phyloP scores from a whole-genome alignment of 2,113 vertebrate species.

The Marmota flaviventris region DNA sequence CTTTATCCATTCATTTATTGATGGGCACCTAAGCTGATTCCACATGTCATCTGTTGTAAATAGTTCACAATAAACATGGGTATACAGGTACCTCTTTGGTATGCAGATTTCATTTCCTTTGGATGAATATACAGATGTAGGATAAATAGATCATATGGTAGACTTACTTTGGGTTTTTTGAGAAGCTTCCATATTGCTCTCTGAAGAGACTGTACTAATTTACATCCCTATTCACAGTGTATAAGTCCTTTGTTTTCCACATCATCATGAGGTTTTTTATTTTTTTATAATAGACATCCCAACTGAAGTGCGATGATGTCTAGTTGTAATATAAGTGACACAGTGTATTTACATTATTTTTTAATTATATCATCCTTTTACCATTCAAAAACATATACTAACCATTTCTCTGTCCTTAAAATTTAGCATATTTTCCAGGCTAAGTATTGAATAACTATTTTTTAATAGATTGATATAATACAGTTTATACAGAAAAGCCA shows the following conservation, averaged over 20 bases:
- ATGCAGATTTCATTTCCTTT: background rate
- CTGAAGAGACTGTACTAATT: background rate
- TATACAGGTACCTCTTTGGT: background rate
- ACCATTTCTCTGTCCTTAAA: constrained; percentile 17
- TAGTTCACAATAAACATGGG: background rate
- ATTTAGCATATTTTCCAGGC: background rate
- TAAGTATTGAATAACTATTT: no score
- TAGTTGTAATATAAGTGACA: background rate
- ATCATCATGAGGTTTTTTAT: background rate
- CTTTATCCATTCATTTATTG: background rate
- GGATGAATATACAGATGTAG: background rate
- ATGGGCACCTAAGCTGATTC: no score
- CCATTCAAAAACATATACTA: background rate
- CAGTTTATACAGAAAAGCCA: background rate
- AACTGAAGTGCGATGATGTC: background rate
- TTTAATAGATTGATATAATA: background rate
- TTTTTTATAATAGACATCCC: background rate
- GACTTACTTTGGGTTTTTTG: background rate
- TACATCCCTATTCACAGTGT: background rate
- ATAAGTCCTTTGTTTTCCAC: background rate
- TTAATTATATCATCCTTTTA: background rate
- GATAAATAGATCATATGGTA: background rate
- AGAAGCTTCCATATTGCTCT: background rate
- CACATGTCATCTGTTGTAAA: background rate
- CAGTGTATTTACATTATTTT: background rate